phyloP scores from a whole-genome alignment of 2,888 invertebrate species.

The Enchytraeus crypticus region DNA sequence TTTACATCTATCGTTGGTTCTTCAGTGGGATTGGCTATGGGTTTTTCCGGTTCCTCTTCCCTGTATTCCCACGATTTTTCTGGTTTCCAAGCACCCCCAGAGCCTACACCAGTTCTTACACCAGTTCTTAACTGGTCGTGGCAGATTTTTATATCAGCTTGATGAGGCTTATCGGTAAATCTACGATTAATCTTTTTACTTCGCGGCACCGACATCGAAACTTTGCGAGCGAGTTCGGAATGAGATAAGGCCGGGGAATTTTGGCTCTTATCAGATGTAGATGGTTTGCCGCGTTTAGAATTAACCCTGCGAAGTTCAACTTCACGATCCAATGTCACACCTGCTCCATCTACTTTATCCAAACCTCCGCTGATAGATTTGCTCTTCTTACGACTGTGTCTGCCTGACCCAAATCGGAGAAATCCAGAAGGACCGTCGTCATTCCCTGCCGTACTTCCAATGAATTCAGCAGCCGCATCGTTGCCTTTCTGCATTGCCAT shows the following conservation, averaged over 20 bases:
- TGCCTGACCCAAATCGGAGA: background rate
- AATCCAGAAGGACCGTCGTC: background rate
- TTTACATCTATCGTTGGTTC: too few species aligned
- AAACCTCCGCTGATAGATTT: background rate
- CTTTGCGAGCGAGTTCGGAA: background rate
- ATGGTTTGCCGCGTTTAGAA: background rate
- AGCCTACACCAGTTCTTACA: background rate
- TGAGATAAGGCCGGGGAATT: background rate
- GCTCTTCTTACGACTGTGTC: background rate
- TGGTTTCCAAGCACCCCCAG: background rate
- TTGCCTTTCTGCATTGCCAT: background rate
- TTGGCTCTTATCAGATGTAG: too few species aligned
- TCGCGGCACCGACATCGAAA: background rate
- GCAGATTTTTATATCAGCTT: background rate
- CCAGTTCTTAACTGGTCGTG: background rate
- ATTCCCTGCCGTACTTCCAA: background rate
- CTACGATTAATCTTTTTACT: background rate
- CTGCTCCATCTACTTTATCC: background rate
- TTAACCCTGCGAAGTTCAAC: background rate
- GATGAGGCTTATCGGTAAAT: background rate
- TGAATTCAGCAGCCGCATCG: background rate
- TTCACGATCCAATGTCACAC: background rate
- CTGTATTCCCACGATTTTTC: background rate
- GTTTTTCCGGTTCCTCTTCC: too few species aligned
- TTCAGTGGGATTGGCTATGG: too few species aligned